Base-by-base conservation (phyloP, 2,888 invertebrate species). In the Malthinus seriepunctatus region DNA sequence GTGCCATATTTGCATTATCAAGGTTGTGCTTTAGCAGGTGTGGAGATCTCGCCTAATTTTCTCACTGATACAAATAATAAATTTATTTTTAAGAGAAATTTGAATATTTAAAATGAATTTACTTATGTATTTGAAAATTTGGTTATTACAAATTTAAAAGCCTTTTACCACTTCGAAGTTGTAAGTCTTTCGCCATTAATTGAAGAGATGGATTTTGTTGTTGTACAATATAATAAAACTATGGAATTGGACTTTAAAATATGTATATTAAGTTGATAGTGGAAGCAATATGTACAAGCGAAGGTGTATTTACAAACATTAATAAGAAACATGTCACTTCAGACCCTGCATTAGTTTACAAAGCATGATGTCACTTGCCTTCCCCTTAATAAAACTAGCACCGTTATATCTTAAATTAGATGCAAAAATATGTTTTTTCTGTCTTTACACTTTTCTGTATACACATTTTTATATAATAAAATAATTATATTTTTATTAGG, bases 401-500 rank as follows among this genome's bases (percentile, higher is more conserved):
- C 63, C 65, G 51, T 63, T 62, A 62, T 62, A 62, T 65, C 63
- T 63, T 65, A 65, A 57, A 51, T 59, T 60, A 65, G 58, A 57
- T 60, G 60, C 54, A 60, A 63, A 65, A 65, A 65, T 62, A 63
- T 54, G 51, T 61, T 60, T 50, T 56, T 56, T 56, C 60, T 61
- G 56, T 57, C 61, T 61, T 57, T 54, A 61, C 56, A 61, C 60
- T 61, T 53, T 52, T 53, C 39, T 42, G 39, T 57, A 56, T 55
- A 56, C 55, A 57, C 56, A 59, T 60, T 54, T 23, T 23, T 61
- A 56, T 52, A 47, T 62, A 53, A 61, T 61, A 65, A 65, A 65
- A 65, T 65, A 65, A 42, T 60, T 65, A 50, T 23, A 23, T 35
- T 57, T 62, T 56, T 49, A 53, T 61, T 56, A 56, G 56, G 56